phyloP scores from a whole-genome alignment of 2,888 invertebrate species.

The Rhingia rostrata region DNA sequence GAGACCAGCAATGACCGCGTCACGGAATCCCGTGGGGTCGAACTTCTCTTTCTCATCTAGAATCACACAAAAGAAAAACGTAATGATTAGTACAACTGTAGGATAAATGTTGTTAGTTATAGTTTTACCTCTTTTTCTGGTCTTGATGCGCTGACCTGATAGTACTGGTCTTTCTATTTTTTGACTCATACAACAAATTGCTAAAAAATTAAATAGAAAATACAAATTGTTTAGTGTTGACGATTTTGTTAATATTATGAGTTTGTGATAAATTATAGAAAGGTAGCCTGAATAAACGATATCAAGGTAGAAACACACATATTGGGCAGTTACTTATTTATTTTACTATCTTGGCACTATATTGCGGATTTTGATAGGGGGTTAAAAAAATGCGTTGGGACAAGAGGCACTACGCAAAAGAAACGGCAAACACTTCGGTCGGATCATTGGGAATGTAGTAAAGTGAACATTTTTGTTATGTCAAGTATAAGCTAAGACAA shows the following conservation, averaged over 20 bases:
- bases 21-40: constrained; percentile 99
- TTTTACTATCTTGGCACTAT: no score
- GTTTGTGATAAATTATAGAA: background rate
- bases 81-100: background rate
- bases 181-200: constrained; percentile 99
- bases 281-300: no score
- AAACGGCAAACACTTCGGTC: no score
- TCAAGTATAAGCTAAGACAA: no score
- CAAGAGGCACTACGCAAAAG: no score
- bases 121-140: constrained; percentile 98
- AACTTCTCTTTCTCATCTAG: constrained; percentile 99
- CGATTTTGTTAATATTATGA: background rate
- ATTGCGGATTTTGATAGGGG: no score
- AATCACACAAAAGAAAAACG: constrained; percentile 52
- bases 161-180: constrained; percentile 99
- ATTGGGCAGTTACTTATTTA: no score
- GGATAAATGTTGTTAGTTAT: background rate
- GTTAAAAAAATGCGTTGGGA: no score
- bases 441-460: no score
- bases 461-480: no score
- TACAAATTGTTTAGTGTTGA: background rate
- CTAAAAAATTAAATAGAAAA: constrained; percentile 84
- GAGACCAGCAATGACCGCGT: constrained; percentile 97
- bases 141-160: constrained; percentile 99
- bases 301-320: no score